Evolutionary conservation across 2,888 invertebrate species (phyloP), one percentile per base, ranked within the genome.

Genomic region (Chaetogeoica ovagalla): DNA sequence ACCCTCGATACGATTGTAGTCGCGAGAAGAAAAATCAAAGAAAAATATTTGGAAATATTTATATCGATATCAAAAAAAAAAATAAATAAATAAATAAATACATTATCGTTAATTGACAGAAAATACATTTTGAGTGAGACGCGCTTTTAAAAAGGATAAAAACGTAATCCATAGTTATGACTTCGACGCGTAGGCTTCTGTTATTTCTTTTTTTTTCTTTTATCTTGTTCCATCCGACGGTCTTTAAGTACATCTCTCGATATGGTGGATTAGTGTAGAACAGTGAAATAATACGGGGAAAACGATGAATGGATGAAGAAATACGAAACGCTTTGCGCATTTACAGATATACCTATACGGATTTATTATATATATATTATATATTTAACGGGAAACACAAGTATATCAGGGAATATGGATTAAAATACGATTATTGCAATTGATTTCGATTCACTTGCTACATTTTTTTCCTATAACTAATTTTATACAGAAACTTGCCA

Each of bases 141-240:
- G 43, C 7, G 68, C 19, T n/a, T 69, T 69, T 69, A 13, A 19
- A 3, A 55, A 57, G n/a, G n/a, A 37, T 57, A n/a, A 37, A 37
- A 70, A 55, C 37, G 6, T 74, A 74, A 63, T 63, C 37, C 9
- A 21, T 17, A 37, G 21, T 74, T 74, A 63, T 15, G 37, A 15
- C 63, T 74, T 63, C 73, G 63, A 55, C n/a, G 52, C 52, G 8
- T 37, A 30, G 52, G 37, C 37, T 19, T n/a, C 0, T 21, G n/a
- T 72, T n/a, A n/a, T n/a, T n/a, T 60, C 62, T n/a, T 37, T 63
- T n/a, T 55, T 73, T 15, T 30, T 30, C 30, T 30, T 30, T 73
- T 63, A 52, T 63, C n/a, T 57, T 15, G 8, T 74, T 74, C 17
- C 21, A 39, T n/a, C 0, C 39, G 19, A 21, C 62, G 65, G 55